Conservation (phyloP, 2,797 vertebrate species). For the Limosa lapponica region DNA sequence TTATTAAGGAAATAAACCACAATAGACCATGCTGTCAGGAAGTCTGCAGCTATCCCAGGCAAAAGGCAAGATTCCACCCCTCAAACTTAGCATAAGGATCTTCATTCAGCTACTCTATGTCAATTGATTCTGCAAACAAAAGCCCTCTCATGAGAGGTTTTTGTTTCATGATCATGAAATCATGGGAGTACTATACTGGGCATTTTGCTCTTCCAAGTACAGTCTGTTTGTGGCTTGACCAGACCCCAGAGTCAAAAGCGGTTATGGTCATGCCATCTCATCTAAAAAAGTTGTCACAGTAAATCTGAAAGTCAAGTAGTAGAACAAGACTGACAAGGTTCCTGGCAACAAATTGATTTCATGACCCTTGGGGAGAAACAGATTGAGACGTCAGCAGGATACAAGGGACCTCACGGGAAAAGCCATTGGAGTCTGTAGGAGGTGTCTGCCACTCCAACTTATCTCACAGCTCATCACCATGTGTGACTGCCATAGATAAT, state of each 20-base stretch:
- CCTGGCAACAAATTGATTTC: constrained; percentile 67
- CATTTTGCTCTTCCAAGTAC: background rate
- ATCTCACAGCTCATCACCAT: background rate
- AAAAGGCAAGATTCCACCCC: background rate
- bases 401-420: constrained; percentile 18
- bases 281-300: constrained; percentile 16
- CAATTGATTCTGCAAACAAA: background rate
- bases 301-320: constrained; percentile 62
- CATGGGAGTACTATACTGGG: background rate
- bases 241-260: background rate
- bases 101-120: background rate
- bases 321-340: constrained; percentile 46
- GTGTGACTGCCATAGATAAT: constrained; percentile 25
- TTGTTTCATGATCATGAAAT: background rate
- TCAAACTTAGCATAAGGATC: background rate
- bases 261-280: background rate
- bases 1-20: background rate
- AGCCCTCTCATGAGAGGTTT: background rate
- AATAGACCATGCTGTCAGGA: background rate
- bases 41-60: background rate
- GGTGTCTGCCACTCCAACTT: constrained; percentile 22
- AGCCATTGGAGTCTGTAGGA: background rate
- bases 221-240: background rate
- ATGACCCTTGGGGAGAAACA: constrained; percentile 52
- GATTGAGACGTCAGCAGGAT: constrained; percentile 64